Conservation (phyloP, 2,113 vertebrate species). For the Falco punctatus region DNA sequence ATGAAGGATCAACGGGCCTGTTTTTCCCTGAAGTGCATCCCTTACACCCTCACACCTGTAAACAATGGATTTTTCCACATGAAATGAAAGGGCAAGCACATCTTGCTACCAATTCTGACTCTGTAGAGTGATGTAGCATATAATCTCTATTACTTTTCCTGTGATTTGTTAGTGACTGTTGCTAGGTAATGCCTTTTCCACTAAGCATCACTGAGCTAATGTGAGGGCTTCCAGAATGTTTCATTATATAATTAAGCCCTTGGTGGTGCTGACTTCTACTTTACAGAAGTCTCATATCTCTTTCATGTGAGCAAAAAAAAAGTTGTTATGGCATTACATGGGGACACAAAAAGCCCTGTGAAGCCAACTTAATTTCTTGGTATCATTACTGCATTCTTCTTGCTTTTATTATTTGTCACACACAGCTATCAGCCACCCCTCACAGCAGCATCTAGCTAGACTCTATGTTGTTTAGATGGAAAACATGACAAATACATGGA, state of each 20-base stretch:
- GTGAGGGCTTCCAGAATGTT: conserved; percentile 38
- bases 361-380: neutral
- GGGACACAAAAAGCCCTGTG: neutral
- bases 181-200: conserved; percentile 70
- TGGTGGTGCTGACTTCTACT: conserved; percentile 1
- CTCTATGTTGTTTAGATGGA: neutral
- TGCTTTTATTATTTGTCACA: neutral
- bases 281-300: conserved; percentile 11
- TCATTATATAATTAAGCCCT: conserved; percentile 69
- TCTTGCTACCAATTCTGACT: conserved; percentile 57
- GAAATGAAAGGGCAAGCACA: conserved; percentile 52
- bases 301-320: neutral
- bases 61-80: conserved; percentile 50
- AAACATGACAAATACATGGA: neutral
- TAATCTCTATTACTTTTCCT: conserved; percentile 54
- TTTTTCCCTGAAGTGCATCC: neutral
- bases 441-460: neutral
- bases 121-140: neutral
- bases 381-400: neutral
- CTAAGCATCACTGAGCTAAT: conserved; percentile 57
- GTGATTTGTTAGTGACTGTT: conserved; percentile 67
- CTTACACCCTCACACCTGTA: conserved; percentile 1
- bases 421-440: neutral
- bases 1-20: neutral
- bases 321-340: neutral